These are phyloP conservation scores for Kryphioiulus occultus DNA, from an alignment of 2,888 invertebrate genomes.

Conservation along the genomic window DNA sequence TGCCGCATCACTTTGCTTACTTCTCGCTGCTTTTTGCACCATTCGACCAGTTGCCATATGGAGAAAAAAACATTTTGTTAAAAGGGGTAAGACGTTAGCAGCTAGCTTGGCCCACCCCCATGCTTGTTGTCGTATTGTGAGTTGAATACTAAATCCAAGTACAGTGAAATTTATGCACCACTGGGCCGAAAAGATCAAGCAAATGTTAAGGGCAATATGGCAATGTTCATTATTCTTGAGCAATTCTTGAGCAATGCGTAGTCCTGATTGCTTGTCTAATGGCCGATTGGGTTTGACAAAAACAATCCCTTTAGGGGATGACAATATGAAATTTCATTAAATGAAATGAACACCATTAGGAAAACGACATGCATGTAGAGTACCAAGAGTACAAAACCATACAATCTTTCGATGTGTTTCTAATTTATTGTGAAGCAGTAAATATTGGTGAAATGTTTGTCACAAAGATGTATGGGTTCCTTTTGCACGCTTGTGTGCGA, in stretches of 20 bases:
- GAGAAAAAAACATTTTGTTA: background rate
- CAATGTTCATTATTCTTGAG: background rate
- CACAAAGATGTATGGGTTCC: no score
- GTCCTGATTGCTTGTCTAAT: background rate
- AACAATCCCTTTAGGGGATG: no score
- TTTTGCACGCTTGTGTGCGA: no score
- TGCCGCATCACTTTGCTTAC: slow-evolving; percentile 23
- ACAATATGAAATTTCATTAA: no score
- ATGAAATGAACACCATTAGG: no score
- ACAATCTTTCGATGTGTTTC: no score
- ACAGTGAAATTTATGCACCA: background rate
- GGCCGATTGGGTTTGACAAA: background rate
- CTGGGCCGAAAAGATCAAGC: background rate
- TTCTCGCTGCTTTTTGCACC: background rate
- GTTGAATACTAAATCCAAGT: background rate
- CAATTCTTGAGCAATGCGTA: background rate
- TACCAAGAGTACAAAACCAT: no score
- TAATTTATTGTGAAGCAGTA: no score
- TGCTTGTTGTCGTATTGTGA: background rate
- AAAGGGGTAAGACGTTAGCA: background rate
- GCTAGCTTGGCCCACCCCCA: background rate
- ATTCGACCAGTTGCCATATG: background rate
- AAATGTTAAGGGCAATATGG: background rate
- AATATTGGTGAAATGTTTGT: no score
- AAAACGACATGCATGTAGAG: no score